Evolutionary conservation across 2,797 vertebrate species (phyloP), one percentile per base, ranked within the genome.

Genomic region (Rhabdophis nuchalis): DNA sequence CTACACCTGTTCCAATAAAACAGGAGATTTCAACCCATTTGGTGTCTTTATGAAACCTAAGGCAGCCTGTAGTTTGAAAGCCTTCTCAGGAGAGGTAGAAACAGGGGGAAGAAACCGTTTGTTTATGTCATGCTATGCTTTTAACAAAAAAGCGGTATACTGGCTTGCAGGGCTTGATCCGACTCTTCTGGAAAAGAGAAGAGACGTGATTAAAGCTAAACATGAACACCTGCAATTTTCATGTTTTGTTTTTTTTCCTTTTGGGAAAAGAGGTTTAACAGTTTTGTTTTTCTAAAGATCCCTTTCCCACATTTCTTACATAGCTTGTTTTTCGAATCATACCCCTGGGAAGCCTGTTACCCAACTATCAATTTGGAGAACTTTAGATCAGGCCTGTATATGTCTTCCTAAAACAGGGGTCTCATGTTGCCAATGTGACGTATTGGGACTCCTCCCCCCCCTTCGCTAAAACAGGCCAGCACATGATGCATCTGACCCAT

Each of bases 1-100:
- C 5, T 93, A 96, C 97, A 98, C 98, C 97, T 98, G 97, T 95
- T 96, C 95, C 94, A 96, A 91, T 95, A 96, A 97, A 96, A 93
- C 0, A 27, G 95, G 95, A 96, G 96, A 97, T 94, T 95, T 91
- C 91, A 94, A 96, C 95, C 92, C 95, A 56, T 89, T 93, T 91
- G 95, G 90, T 18, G 90, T 95, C 95, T 93, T 96, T 95, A 94
- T 93, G 92, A 13, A 95, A 95, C 95, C 92, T 50, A 60, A 94
- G 96, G 94, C 93, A 89, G 92, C 92, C 94, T 93, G 94, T 91
- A 89, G 95, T 96, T 92, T 93, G 95, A 96, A 93, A 53, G 0
- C 91, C 94, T 95, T 96, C 96, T 95, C 95, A 91, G 91, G 96
- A 93, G 41, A 94, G 93, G 56, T 77, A 87, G 93, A 94, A 93